Base-by-base conservation (phyloP, 2,113 vertebrate genomes). In the Cololabis saira region DNA sequence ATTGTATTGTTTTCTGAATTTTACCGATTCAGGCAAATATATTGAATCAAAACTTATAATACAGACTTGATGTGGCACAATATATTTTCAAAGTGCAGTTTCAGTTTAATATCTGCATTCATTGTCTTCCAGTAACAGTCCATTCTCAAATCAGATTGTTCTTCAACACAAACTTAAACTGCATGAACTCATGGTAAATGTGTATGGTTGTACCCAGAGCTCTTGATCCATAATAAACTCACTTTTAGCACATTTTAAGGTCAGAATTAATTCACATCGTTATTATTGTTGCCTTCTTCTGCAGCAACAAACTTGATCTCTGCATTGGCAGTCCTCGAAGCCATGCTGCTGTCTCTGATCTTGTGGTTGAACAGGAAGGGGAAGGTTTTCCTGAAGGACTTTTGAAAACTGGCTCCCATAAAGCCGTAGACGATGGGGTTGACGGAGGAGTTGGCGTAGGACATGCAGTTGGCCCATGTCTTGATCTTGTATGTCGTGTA, bases 401-500 rank as follows among this genome's bases (percentile, higher is more conserved):
- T 95, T 24, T 94, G 90, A 76, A 95, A 95, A 72, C 93, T 94
- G 74, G 92, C 94, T 4, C 93, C 93, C 94, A 94, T 93, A 77
- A 94, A 94, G 1, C 91, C 93, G 4, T 93, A 95, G 44, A 94
- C 90, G 2, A 94, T 90, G 21, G 93, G 94, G 75, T 94, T 95
- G 76, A 94, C 90, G 0, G 94, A 94, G 8, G 95, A 95, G 86
- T 94, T 93, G 70, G 92, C 93, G 5, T 95, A 95, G 6, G 94
- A 95, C 93, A 94, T 95, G 75, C 93, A 94, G 81, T 94, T 94
- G 74, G 93, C 92, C 93, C 93, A 94, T 0, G 94, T 95, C 81
- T 95, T 95, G 81, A 95, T 93, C 85, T 93, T 93, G 71, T 94
- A 95, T 8, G 91, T 93, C 68, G 89, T 71, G 44, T 93, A 95